These are phyloP conservation scores for Drosophila sp. DNA, from an alignment of 1,140 invertebrate species.

Conservation along the genomic window DNA sequence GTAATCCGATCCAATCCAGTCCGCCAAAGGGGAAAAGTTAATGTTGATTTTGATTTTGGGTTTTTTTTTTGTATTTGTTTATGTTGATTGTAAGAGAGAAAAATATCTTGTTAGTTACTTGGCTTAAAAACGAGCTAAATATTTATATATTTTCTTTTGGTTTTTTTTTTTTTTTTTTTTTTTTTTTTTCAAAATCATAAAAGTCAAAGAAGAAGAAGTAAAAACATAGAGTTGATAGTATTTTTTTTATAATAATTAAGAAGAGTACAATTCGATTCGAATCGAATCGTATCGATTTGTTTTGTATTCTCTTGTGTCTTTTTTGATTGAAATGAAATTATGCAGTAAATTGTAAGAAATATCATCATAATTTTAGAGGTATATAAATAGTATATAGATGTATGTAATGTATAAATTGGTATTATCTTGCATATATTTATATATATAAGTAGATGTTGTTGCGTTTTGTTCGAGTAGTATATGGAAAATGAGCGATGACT, in stretches of 20 bases:
- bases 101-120: constrained; percentile 60
- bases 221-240: constrained; percentile 39
- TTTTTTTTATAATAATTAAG: constrained; percentile 3
- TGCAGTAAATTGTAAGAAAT: constrained; percentile 59
- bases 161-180: constrained; percentile 30
- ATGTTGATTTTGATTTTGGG: constrained; percentile 14
- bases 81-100: constrained; percentile 56
- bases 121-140: constrained; percentile 25
- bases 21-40: constrained; percentile 17
- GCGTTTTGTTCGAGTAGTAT: constrained; percentile 7
- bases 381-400: constrained; percentile 47
- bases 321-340: constrained; percentile 46
- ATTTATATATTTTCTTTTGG: constrained; percentile 28
- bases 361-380: constrained; percentile 48
- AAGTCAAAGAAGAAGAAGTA: constrained; percentile 48
- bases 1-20: constrained; percentile 14
- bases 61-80: constrained; percentile 16
- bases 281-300: background rate
- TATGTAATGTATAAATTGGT: constrained; percentile 29
- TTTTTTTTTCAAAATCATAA: constrained; percentile 45
- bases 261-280: background rate
- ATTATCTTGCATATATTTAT: constrained; percentile 9
- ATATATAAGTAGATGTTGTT: constrained; percentile 4
- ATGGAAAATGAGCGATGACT: constrained; percentile 16
- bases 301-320: constrained; percentile 28